Conservation (phyloP, 2,113 vertebrate genomes). For the Phrynocephalus versicolor region DNA sequence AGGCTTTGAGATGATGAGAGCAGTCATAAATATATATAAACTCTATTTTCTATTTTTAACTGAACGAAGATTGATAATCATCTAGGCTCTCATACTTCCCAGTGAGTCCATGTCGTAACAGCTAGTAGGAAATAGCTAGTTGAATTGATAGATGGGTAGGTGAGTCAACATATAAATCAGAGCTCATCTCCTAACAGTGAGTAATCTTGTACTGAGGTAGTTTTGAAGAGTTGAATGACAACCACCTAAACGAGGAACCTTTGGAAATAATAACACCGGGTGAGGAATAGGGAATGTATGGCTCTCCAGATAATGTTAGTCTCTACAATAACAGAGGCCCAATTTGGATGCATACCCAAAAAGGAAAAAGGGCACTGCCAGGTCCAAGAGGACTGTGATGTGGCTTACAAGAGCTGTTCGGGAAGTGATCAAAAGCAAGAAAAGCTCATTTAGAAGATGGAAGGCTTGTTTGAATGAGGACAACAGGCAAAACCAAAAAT, state of each 20-base stretch:
- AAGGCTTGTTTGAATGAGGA: no score
- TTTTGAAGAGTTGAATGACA: constrained; percentile 58
- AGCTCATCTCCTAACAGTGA: constrained; percentile 47
- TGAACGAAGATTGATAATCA: constrained; percentile 35
- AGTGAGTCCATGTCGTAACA: constrained; percentile 53
- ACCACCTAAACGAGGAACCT: constrained; percentile 60
- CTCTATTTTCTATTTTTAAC: constrained; percentile 54
- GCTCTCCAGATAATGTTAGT: no score
- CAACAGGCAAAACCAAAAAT: no score
- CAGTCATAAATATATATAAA: constrained; percentile 38
- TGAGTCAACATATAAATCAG: constrained; percentile 53
- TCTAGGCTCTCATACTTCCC: constrained; percentile 48
- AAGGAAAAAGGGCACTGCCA: no score
- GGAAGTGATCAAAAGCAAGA: no score
- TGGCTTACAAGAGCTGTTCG: no score
- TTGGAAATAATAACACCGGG: constrained; percentile 54
- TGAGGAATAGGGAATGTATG: constrained; percentile 50
- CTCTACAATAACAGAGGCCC: no score
- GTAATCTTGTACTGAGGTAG: constrained; percentile 44
- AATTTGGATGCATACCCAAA: no score
- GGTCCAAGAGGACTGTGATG: no score
- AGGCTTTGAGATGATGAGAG: constrained; percentile 44
- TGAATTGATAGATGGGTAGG: constrained; percentile 57
- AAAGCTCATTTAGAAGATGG: no score
- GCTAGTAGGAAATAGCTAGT: constrained; percentile 51